Evolutionary conservation across 2,888 invertebrate species (phyloP), one percentile per base, ranked within the genome.

Genomic region (Saturnia japonica): DNA sequence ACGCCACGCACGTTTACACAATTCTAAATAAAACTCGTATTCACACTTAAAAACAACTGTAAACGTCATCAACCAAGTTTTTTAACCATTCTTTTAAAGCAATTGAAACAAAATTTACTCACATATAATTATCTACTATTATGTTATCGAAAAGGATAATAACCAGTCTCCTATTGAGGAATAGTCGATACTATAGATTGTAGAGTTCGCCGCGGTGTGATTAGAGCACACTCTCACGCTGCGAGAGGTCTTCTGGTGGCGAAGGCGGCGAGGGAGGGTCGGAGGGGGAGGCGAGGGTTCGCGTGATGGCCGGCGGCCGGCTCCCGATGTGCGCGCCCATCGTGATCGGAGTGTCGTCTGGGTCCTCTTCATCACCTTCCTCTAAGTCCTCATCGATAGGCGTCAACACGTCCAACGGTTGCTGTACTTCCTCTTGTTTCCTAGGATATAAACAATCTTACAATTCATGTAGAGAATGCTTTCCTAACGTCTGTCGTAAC

Each of bases 351-450:
- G 95, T 95, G 79, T 95, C 95, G 75, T 95, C 95, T 0, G 95
- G 95, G 85, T 97, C 97, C 72, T 96, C 96, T 45, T 97, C 97
- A 22, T 95, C 95, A 12, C 95, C 95, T 78, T 96, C 96, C 79
- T 96, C 96, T 0, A 93, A 71, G 78, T 96, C 96, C 86, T 97
- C 97, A 86, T 97, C 97, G 75, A 97, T 97, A 22, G 97, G 97
- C 7, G 97, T 96, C 67, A 97, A 94, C 12, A 96, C 96, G 86
- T 97, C 97, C 74, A 95, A 87, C 69, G 95, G 95, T 70, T 95
- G 95, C 62, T 95, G 95, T 74, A 95, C 91, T 76, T 95, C 95
- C 82, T 96, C 95, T 67, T 90, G 90, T 84, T 95, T 94, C 74
- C 94, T 94, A 80, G 0, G 70, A 73, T 16, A 8, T 16, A 28